phyloP scores from a whole-genome alignment of 2,888 invertebrate genomes.

The Andrena chrysosceles region DNA sequence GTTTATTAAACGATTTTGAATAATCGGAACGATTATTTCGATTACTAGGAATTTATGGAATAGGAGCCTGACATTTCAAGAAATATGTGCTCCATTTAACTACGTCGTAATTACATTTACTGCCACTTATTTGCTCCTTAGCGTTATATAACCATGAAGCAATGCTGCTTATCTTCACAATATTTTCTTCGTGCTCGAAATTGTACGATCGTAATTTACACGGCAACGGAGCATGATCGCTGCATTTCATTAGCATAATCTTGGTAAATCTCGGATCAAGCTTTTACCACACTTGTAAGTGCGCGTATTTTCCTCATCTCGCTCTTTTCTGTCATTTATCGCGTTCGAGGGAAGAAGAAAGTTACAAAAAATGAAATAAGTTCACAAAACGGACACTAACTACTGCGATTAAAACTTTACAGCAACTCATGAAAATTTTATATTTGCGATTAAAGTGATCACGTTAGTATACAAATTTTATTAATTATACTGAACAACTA shows the following conservation, averaged over 20 bases:
- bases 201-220: slow-evolving; percentile 62
- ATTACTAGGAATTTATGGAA: too few relatives aligned
- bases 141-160: neutral
- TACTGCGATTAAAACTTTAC: too few relatives aligned
- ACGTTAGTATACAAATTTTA: too few relatives aligned
- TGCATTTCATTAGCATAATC: slow-evolving; percentile 81
- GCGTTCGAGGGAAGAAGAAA: too few relatives aligned
- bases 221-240: slow-evolving; percentile 73
- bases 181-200: slow-evolving; percentile 15
- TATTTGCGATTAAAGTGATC: too few relatives aligned
- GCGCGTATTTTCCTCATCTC: slow-evolving; percentile 12
- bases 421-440: too few relatives aligned
- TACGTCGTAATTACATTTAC: neutral
- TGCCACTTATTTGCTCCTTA: neutral
- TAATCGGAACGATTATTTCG: too few relatives aligned
- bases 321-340: neutral
- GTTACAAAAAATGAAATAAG: too few relatives aligned
- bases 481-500: too few relatives aligned
- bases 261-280: slow-evolving; percentile 77
- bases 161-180: neutral
- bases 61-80: too few relatives aligned
- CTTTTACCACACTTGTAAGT: slow-evolving; percentile 75
- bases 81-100: too few relatives aligned
- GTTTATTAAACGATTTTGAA: too few relatives aligned
- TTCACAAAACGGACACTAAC: neutral